phyloP scores from a whole-genome alignment of 2,113 vertebrate genomes.

The Centropristis striata region DNA sequence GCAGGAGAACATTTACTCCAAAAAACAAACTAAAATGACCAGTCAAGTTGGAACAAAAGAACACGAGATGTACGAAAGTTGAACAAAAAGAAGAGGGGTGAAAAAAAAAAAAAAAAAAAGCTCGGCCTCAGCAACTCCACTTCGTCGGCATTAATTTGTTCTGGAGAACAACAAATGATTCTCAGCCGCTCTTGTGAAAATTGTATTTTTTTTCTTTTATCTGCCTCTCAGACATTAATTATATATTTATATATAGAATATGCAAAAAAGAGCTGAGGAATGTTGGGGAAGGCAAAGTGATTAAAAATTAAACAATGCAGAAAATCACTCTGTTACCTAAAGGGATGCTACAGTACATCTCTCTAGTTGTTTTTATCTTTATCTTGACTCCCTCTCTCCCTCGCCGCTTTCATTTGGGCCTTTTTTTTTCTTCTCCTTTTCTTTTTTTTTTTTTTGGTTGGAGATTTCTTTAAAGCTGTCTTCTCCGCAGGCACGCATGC shows the following conservation, averaged over 20 bases:
- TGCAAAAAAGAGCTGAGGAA: conserved; percentile 84
- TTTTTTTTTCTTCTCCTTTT: no score
- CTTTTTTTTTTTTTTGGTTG: conserved; percentile 59
- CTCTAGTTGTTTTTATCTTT: conserved; percentile 68
- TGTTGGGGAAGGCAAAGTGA: conserved; percentile 84
- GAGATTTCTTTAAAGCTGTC: conserved; percentile 83
- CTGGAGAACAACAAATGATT: conserved; percentile 86
- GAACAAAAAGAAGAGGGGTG: conserved; percentile 42
- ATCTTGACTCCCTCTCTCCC: conserved; percentile 79
- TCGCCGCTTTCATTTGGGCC: conserved; percentile 69
- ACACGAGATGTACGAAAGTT: conserved; percentile 69
- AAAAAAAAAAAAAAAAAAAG: conserved; percentile 65
- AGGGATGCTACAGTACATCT: conserved; percentile 82
- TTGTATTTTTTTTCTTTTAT: conserved; percentile 82
- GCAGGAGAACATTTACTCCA: conserved; percentile 63
- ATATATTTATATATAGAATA: conserved; percentile 88
- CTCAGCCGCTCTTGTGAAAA: conserved; percentile 78
- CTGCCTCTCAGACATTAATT: conserved; percentile 86
- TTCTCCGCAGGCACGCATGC: conserved; percentile 78
- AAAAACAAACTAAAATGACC: conserved; percentile 78
- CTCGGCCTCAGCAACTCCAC: conserved; percentile 78
- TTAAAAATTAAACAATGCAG: conserved; percentile 90
- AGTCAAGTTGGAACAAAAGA: conserved; percentile 77
- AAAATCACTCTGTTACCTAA: conserved; percentile 88
- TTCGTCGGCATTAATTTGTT: conserved; percentile 82